Evolutionary conservation across 2,113 vertebrate species (phyloP), one percentile per base, ranked within the genome.

Genomic region (Meriones unguiculatus): DNA sequence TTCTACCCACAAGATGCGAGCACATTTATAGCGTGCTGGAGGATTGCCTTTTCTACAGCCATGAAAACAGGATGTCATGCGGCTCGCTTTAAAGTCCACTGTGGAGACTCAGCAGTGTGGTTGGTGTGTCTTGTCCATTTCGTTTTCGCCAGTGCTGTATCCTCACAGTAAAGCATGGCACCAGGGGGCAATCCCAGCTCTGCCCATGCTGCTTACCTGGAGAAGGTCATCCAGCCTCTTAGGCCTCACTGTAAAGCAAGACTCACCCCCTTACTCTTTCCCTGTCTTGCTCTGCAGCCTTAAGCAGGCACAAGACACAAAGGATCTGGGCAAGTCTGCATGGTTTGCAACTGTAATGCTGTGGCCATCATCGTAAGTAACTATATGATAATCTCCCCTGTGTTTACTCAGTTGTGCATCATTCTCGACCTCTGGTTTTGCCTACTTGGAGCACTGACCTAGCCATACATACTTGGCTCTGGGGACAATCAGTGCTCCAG

Each of bases 161-260:
- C 3, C 7, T 62, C 17, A 7, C 12, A 2, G 14, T 1, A 5
- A 0, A 38, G 7, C 5, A 2, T 1, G 4, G 11, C 10, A 32
- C 7, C 32, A 7, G 10, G 46, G 22, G 32, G 0, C 2, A 0
- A 25, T 18, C 50, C 65, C 18, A 0, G 13, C 2, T 5, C 15
- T 4, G 30, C 30, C 2, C 11, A 8, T 17, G 3, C 22, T 20
- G 0, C 18, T 9, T 11, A 28, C 14, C 52, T 5, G 22, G 32
- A 89, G 17, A 20, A 13, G 18, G 46, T 22, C 38, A 4, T 84
- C 35, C 7, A 9, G 17, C 7, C 8, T 54, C 28, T 24, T 2
- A 30, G 25, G 30, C 25, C 41, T 57, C 25, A 5, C 12, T 4
- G 9, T 30, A 64, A 35, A 24, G 0, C 22, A 57, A 65, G 30